Evolutionary conservation across 2,113 vertebrate species (phyloP), one percentile per base, ranked within the genome.

Genomic region (Oxyura jamaicensis): DNA sequence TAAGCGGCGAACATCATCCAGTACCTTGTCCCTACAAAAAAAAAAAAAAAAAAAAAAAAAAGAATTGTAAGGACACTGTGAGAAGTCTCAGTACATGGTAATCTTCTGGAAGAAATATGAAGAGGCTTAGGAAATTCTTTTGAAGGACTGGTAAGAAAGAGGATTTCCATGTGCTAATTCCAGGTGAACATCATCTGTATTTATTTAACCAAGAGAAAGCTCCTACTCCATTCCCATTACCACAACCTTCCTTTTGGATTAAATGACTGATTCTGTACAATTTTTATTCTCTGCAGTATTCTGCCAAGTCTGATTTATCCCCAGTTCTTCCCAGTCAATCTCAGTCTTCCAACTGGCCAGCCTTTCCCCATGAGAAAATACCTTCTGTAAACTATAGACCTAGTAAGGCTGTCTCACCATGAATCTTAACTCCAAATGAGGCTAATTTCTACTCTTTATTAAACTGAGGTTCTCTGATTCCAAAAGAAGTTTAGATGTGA

Each of bases 1-100:
- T n/a, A 99, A 96, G 48, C 99, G 99, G 31, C 93, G 98, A 80
- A 99, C 17, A 60, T 99, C 99, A 76, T 99, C 98, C 19, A 99
- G 91, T 66, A 99, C 98, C 97, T 99, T 99, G 92, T 98, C 97
- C 89, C 99, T 99, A 94, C 65, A 79, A 72, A 93, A 95, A 33
- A 3, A 44, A 79, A 77, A 63, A 88, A 48, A 31, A 42, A 50
- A 88, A 94, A 95, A 35, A 72, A 58, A 50, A 77, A 53, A n/a
- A 11, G n/a, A 71, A 67, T 63, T 81, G 28, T 44, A 68, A 71
- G 25, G 9, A 39, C 8, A 48, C 4, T 15, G 11, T 25, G 35
- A 55, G 10, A 92, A 65, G 66, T 22, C 28, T 66, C 21, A 13
- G 17, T 25, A 36, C 4, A 50, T 13, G 33, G 8, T 20, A 41